Base-by-base conservation (phyloP, 2,113 vertebrate species). In the Petromus typicus region DNA sequence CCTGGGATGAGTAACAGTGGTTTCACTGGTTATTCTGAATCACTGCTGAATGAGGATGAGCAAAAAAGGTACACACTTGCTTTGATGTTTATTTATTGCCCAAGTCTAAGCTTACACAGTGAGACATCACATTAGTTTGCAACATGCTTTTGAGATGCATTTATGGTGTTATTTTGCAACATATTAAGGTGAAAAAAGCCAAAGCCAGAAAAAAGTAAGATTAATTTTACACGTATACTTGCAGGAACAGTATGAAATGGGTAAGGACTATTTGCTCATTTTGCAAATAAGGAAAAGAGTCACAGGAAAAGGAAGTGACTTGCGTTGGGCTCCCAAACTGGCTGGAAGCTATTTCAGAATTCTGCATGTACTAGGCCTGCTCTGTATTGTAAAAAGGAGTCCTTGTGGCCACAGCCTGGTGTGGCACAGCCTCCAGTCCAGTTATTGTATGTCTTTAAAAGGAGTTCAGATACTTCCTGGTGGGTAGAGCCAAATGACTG, bases 81-180 rank as follows among this genome's bases (percentile, higher is more conserved):
- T 92, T 79, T 89, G 51, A 63, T 23, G 18, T 63, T 78, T 81
- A 86, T 78, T 83, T 92, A 32, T 66, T 93, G 48, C 88, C 63
- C 63, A 90, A 64, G 14, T 73, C 37, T 86, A 30, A 67, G 66
- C 23, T 76, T 27, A 84, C 8, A 88, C 14, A 66, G 17, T 43
- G 91, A 94, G 66, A 79, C 22, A 89, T 94, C 43, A 30, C 48
- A 75, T 83, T 93, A 73, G 56, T 92, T 97, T 97, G 37, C n/a
- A 82, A 88, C 14, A 56, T 76, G 45, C 30, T 75, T 75, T 75
- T 75, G 40, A 45, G 67, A 48, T 76, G 40, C 6, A 48, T 48
- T 76, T 45, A 25, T 76, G 43, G 23, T 23, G 27, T 27, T 40
- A 40, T 25, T 83, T 83, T 22, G 27, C 40, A 45, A 64, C 40